phyloP scores from a whole-genome alignment of 2,888 invertebrate species.

The Xanthia togata region DNA sequence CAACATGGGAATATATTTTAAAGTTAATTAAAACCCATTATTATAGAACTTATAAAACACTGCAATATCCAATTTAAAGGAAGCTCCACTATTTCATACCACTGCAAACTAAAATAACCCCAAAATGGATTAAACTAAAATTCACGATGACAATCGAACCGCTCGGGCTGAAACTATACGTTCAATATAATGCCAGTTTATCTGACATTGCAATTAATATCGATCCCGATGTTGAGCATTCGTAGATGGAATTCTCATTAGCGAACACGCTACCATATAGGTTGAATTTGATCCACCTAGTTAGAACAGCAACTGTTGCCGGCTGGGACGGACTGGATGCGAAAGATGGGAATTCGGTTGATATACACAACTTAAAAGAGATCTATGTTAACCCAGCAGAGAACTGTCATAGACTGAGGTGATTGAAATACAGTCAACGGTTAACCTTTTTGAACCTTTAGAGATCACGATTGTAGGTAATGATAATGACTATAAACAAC shows the following conservation, averaged over 20 bases:
- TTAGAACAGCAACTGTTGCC: background rate
- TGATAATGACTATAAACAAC: background rate
- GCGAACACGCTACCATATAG: background rate
- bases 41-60: background rate
- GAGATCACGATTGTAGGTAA: background rate
- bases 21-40: background rate
- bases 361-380: background rate
- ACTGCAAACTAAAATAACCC: background rate
- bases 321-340: background rate
- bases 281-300: background rate
- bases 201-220: constrained; percentile 8
- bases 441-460: background rate
- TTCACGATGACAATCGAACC: constrained; percentile 1
- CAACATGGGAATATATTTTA: background rate
- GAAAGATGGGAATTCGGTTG: background rate
- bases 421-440: background rate
- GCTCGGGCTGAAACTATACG: constrained; percentile 3
- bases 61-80: background rate
- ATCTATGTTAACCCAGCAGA: background rate
- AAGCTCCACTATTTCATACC: background rate
- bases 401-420: background rate
- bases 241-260: background rate
- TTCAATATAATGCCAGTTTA: background rate
- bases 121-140: constrained; percentile 25
- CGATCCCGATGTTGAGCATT: background rate